These are phyloP conservation scores for Cyprinella venusta DNA, from an alignment of 2,797 vertebrate genomes.

Conservation along the genomic window DNA sequence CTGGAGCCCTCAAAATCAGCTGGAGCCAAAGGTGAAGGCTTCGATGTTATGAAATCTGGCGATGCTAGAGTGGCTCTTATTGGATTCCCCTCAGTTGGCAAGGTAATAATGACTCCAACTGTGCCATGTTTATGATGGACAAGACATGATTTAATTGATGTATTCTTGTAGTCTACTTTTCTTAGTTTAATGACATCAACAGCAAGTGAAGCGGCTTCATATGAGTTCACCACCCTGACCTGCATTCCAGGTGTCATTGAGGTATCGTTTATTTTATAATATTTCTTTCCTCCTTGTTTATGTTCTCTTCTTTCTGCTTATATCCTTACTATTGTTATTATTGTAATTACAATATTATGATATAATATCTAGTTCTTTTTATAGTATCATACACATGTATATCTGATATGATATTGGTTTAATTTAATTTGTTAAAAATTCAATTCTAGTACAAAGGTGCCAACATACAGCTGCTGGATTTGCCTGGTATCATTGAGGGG, in stretches of 20 bases:
- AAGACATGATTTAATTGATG: background rate
- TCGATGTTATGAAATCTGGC: constrained; percentile 99
- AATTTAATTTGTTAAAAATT: background rate
- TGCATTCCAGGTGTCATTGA: constrained; percentile 98
- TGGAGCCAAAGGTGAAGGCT: constrained; percentile 94
- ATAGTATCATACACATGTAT: background rate
- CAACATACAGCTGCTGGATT: constrained; percentile 96
- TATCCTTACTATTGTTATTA: background rate
- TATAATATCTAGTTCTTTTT: background rate
- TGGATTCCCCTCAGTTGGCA: constrained; percentile 97
- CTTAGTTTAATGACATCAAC: constrained; percentile 98
- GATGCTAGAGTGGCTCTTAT: constrained; percentile 96
- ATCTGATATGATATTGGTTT: background rate
- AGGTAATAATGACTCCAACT: constrained; percentile 77
- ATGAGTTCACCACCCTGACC: constrained; percentile 97
- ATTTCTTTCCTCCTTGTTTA: background rate
- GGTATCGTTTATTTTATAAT: constrained; percentile 68
- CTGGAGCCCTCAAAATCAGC: constrained; percentile 94
- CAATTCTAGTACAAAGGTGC: constrained; percentile 93
- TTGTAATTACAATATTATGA: background rate
- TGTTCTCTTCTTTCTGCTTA: background rate
- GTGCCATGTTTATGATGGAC: background rate
- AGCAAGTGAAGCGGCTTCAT: constrained; percentile 94
- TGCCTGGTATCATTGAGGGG: constrained; percentile 99
- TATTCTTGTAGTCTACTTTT: constrained; percentile 89